Base-by-base conservation (phyloP, 2,888 invertebrate genomes). In the Pollenia angustigena region DNA sequence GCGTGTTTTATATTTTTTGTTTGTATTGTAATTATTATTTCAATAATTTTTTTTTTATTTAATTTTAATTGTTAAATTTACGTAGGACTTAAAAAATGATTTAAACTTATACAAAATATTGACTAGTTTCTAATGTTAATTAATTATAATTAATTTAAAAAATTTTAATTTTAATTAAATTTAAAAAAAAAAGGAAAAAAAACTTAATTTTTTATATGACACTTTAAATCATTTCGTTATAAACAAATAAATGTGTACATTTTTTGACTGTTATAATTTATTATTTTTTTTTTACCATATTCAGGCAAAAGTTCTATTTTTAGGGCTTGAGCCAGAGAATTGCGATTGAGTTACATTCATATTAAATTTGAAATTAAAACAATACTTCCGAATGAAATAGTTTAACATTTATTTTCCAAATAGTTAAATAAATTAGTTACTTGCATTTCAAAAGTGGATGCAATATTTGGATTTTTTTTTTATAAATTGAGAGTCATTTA, bases 121-220 rank as follows among this genome's bases (percentile, higher is more conserved):
- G 85, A 85, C 85, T 87, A 84, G 83, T 84, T 76, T 84, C 83
- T 84, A 84, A 72, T 78, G 52, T 84, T 84, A 81, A 83, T 64
- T n/a, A n/a, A n/a, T n/a, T n/a, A n/a, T n/a, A n/a, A n/a, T n/a
- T n/a, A n/a, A n/a, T n/a, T n/a, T n/a, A n/a, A n/a, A n/a, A n/a
- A 71, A 6, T 32, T 2, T 83, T 72, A 84, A 60, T 52, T 79
- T 79, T 79, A 82, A 81, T 54, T 80, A 72, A 52, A 54, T n/a
- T 18, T 1, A 54, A 40, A 12, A 60, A 84, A 78, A 52, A 50
- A 74, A 74, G 46, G n/a, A n/a, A n/a, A 32, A 32, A 32, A 32
- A 6, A 58, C 14, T 62, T 56, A 58, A 66, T 78, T 80, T 75
- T 81, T 18, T 71, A 62, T 85, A 82, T 85, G 87, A 87, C 82